Base-by-base conservation (phyloP, 2,797 vertebrate species). In the Ispidina lecontei region DNA sequence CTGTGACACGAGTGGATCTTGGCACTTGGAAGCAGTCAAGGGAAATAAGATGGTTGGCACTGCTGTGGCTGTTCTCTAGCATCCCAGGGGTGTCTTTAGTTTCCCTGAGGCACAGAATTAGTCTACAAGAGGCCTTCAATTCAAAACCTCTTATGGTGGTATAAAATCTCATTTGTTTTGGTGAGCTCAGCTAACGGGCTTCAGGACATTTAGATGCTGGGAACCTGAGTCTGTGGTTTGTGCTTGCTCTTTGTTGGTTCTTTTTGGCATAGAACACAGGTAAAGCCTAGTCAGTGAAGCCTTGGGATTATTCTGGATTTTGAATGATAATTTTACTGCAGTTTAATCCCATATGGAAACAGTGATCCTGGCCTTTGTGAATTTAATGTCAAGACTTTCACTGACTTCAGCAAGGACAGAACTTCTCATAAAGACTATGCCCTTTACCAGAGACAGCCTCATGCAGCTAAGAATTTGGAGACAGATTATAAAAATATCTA, bases 401-500 rank as follows among this genome's bases (percentile, higher is more conserved):
- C 7, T 68, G 72, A 54, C 54, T 90, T 90, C 68, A 84, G 47
- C 52, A 84, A 58, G 74, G 46, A 67, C 23, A 25, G 7, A 33
- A 60, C 28, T 83, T 89, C 75, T 86, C 39, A 23, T 62, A 72
- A 25, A 76, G 19, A 76, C 54, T 10, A 15, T 71, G 51, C n/a
- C 25, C 25, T 74, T 89, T 55, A 79, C 13, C 49, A 65, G 49
- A 26, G 16, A 72, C 37, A 68, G 70, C 93, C 94, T 90, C 64
- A 82, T 12, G 41, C 26, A 78, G 56, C 54, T 64, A 72, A 39
- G 55, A 79, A 89, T 94, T 91, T 91, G 85, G 72, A 83, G 88
- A 52, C 43, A 67, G 43, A 37, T 35, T 71, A 87, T 70, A 70
- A 86, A 95, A 92, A 91, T 91, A 78, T 54, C 72, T 72, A 92